phyloP scores from a whole-genome alignment of 2,888 invertebrate genomes.

The Ornithoptera priamus region DNA sequence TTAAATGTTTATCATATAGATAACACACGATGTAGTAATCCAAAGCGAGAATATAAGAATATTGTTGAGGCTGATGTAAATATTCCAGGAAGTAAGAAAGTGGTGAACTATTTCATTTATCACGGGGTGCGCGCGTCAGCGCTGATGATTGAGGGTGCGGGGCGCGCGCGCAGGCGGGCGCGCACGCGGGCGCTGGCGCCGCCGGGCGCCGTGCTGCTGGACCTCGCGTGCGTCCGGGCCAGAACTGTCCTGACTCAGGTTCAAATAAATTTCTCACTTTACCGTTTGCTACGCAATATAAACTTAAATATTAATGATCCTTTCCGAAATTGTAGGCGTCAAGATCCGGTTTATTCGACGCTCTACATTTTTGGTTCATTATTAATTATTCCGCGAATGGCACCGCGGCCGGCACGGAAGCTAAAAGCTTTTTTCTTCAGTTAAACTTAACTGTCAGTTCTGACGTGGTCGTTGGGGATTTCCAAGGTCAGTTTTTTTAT shows the following conservation, averaged over 20 bases:
- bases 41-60: too few relatives aligned
- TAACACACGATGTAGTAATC: too few relatives aligned
- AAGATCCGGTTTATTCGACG: slow-evolving; percentile 47
- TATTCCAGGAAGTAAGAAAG: slow-evolving; percentile 11
- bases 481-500: slow-evolving; percentile 40
- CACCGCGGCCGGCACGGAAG: slow-evolving; percentile 27
- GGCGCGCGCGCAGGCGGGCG: too few relatives aligned
- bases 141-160: slow-evolving; percentile 33
- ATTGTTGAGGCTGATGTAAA: neutral
- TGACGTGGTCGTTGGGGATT: slow-evolving; percentile 48
- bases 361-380: slow-evolving; percentile 56
- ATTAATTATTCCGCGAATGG: slow-evolving; percentile 32
- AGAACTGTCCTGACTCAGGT: slow-evolving; percentile 45
- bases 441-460: slow-evolving; percentile 62
- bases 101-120: slow-evolving; percentile 33
- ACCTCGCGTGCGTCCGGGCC: slow-evolving; percentile 44
- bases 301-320: neutral
- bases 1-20: too few relatives aligned
- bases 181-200: too few relatives aligned
- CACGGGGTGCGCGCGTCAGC: slow-evolving; percentile 43
- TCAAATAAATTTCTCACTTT: slow-evolving; percentile 2
- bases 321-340: slow-evolving; percentile 52
- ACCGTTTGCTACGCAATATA: neutral
- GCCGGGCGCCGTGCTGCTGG: slow-evolving; percentile 50
- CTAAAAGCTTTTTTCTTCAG: slow-evolving; percentile 40